Evolutionary conservation across 2,888 invertebrate genomes (phyloP), one percentile per base, ranked within the genome.

Genomic region (Malthinus flaveolus): DNA sequence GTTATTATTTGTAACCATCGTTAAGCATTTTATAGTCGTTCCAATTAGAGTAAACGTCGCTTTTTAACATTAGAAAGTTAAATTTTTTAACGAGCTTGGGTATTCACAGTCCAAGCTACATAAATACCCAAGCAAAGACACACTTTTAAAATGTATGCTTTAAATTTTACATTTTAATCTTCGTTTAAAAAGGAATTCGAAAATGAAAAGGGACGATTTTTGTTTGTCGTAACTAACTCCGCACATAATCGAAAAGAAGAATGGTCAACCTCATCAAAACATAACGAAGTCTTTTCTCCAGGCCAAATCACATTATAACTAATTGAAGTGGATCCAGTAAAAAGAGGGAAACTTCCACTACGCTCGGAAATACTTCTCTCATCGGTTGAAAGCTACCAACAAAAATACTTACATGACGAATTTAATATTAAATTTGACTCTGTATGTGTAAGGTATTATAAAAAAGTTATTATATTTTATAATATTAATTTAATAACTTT

Each of bases 251-350:
- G 57, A 60, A 53, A 59, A 70, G 71, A 73, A 73, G 74, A 75
- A 75, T 73, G 76, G 74, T 71, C 75, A 75, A 71, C 75, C 73
- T 75, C 75, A 75, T 75, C 75, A 76, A 75, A 76, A 75, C 73
- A 76, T 76, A 76, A 76, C 75, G 75, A 76, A 75, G 73, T 73
- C 74, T 74, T 75, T 76, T 74, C 75, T 74, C 72, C 71, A 69
- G 71, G 72, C 73, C 72, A 76, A 76, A 76, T 76, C 75, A 76
- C 75, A 76, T 76, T 76, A 76, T 76, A 75, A 76, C 76, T 76
- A 76, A 76, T 76, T 76, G 76, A 75, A 76, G 76, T 75, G 75
- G 74, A 67, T 70, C 51, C 61, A 49, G 61, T 62, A 63, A 63
- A 66, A 66, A 63, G 59, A 55, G 58, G 57, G 49, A 50, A 49